Evolutionary conservation across 2,888 invertebrate genomes (phyloP), one percentile per base, ranked within the genome.

Genomic region (Drosophila seclusa): DNA sequence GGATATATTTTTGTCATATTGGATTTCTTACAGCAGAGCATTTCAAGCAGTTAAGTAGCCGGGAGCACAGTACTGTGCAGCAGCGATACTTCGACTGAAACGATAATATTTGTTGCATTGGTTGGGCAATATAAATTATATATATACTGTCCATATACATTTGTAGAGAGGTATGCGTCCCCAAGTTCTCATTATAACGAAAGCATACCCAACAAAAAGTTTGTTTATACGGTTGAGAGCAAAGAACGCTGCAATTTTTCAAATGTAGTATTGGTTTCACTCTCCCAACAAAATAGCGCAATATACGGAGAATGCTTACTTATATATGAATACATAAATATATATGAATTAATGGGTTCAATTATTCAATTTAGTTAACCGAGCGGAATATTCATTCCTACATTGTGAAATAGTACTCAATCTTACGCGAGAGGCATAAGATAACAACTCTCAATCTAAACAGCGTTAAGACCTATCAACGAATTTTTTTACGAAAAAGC

Each of bases 401-500:
- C 13, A 60, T 57, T 13, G 4, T 18, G 3, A 57, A 31, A 18
- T 38, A 8, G 38, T 29, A 32, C 24, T 21, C 27, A 21, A 16
- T 4, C 27, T 2, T n/a, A 34, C n/a, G 34, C 29, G 11, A 38
- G 31, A 24, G 42, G 38, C 40, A 29, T 13, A 31, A 16, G 13
- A 50, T 50, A 8, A 18, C 11, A 49, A 13, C 7, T 27, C 32
- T 27, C 24, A 32, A 60, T 31, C 18, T 18, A 21, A 45, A 2
- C 21, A 27, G n/a, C 13, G 27, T 21, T 21, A 49, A 29, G 48
- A 27, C n/a, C 8, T 18, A 57, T 29, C 21, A 24, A 59, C 27
- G 40, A 38, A 21, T 64, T 76, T 34, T 45, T n/a, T 45, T 31
- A 57, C 40, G 31, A 53, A 53, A 21, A 7, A 4, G n/a, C 16